Conservation (phyloP, 2,113 vertebrate species). For the Agapornis roseicollis region DNA sequence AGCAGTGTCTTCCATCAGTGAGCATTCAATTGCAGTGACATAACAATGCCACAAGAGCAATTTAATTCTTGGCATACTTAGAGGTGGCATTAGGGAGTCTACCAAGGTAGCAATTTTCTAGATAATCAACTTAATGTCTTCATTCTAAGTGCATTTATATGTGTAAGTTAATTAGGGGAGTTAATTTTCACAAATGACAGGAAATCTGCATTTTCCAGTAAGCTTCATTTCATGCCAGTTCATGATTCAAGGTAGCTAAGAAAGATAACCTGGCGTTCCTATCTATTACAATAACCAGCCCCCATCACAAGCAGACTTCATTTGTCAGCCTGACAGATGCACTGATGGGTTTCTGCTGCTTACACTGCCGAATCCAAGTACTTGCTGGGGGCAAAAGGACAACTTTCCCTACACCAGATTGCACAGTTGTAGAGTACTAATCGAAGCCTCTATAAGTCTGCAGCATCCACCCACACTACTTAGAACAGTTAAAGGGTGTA, state of each 20-base stretch:
- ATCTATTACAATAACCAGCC: neutral
- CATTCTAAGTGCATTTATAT: constrained; percentile 67
- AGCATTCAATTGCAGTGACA: constrained; percentile 42
- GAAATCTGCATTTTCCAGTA: constrained; percentile 68
- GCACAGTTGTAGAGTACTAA: rapidly evolving
- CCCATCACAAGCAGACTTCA: neutral
- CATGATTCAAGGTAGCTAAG: constrained; percentile 26
- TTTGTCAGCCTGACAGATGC: neutral
- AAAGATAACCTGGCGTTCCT: neutral
- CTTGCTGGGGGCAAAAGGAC: neutral
- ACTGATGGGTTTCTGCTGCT: neutral
- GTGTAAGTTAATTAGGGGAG: constrained; percentile 77
- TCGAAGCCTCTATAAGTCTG: neutral
- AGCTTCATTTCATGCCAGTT: constrained; percentile 45
- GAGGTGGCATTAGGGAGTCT: constrained; percentile 56
- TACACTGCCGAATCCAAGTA: rapidly evolving
- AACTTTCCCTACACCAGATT: neutral
- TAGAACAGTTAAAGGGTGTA: neutral
- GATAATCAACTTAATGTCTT: constrained; percentile 81
- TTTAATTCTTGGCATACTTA: constrained; percentile 73
- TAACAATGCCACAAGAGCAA: constrained; percentile 65
- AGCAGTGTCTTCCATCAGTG: constrained; percentile 16
- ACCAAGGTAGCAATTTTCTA: constrained; percentile 80
- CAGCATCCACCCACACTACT: neutral
- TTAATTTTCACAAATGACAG: constrained; percentile 77